phyloP scores from a whole-genome alignment of 1,140 invertebrate species.

The Musca domestica region DNA sequence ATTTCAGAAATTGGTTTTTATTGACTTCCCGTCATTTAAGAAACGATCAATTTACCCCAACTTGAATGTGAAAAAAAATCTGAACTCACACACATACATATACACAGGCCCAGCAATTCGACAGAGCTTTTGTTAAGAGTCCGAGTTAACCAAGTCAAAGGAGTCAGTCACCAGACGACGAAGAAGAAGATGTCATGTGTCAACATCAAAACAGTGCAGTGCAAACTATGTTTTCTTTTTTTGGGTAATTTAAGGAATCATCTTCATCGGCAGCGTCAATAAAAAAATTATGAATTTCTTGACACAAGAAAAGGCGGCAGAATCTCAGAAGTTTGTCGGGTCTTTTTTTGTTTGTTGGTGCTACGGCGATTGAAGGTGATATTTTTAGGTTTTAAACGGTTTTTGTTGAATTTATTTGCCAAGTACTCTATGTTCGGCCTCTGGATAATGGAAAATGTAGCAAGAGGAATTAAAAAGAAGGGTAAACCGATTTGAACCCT shows the following conservation, averaged over 20 bases:
- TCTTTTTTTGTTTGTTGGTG: no score
- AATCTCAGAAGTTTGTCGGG: no score
- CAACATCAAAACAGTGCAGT: not conserved
- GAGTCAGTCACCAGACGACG: not conserved
- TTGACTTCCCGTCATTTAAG: conserved; percentile 22
- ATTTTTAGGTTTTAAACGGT: no score
- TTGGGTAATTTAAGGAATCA: conserved; percentile 1
- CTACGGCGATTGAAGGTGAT: no score
- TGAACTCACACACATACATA: not conserved
- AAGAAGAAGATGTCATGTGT: conserved; percentile 17
- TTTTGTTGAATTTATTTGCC: no score
- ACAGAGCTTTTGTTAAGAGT: not conserved
- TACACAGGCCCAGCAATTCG: not conserved
- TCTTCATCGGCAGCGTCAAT: not conserved
- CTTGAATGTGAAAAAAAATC: not conserved
- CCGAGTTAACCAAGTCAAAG: not conserved
- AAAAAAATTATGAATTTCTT: conserved; percentile 2
- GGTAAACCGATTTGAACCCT: no score
- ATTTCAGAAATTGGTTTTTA: conserved; percentile 23
- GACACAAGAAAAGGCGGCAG: not conserved
- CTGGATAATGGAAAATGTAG: no score
- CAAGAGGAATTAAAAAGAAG: no score
- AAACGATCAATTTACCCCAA: conserved; percentile 11
- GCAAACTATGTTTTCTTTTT: no score
- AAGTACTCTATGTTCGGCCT: no score